phyloP scores from a whole-genome alignment of 2,797 vertebrate genomes.

The Peromyscus nudipes region DNA sequence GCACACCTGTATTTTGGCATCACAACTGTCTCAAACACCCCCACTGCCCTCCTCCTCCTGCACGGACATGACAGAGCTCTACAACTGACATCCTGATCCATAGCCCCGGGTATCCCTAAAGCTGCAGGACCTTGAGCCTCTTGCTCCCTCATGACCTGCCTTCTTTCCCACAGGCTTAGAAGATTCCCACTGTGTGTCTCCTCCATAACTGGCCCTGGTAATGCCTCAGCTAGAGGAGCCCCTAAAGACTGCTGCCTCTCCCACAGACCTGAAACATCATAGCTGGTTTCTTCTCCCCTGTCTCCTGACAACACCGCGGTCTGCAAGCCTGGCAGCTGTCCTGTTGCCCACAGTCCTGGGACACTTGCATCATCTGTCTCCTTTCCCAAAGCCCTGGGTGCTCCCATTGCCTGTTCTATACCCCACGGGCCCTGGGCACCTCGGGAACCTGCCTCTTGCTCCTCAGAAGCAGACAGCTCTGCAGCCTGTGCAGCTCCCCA shows the following conservation, averaged over 20 bases:
- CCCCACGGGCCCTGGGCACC: constrained; percentile 15
- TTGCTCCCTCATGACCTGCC: background rate
- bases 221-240: background rate
- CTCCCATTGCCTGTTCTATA: background rate
- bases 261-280: background rate
- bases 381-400: background rate
- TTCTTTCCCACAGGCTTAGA: constrained; percentile 48
- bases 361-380: background rate
- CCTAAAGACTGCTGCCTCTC: constrained; percentile 36
- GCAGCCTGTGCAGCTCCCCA: background rate
- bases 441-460: background rate
- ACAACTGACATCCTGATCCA: background rate
- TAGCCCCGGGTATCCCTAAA: background rate
- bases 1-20: constrained; percentile 4
- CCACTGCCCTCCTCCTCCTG: constrained; percentile 26
- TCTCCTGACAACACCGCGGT: background rate
- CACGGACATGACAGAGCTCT: background rate
- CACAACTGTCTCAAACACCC: background rate
- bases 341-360: constrained; percentile 32
- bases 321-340: constrained; percentile 11
- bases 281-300: background rate
- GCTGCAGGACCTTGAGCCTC: background rate
- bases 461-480: background rate
- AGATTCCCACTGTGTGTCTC: background rate
- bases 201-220: background rate